Conservation (phyloP, 2,113 vertebrate genomes). For the Muntiacus reevesi region DNA sequence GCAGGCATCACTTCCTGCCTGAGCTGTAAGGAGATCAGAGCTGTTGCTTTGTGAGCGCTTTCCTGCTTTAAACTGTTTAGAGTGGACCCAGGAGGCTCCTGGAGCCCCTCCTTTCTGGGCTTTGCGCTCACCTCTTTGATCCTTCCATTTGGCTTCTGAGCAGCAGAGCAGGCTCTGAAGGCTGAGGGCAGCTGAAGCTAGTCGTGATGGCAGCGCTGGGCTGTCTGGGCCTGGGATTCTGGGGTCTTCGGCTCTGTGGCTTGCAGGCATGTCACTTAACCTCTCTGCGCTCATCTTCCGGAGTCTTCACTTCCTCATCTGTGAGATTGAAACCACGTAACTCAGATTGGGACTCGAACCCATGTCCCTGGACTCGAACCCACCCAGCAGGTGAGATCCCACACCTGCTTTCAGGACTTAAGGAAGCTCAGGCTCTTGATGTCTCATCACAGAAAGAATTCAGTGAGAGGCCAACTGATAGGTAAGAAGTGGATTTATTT, state of each 20-base stretch:
- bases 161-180: background rate
- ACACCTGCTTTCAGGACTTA: background rate
- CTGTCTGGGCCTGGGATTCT: background rate
- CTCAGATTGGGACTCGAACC: background rate
- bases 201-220: accelerated
- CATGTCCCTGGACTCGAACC: background rate
- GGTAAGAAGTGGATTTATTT: background rate
- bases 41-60: background rate
- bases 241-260: background rate
- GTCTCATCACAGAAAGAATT: background rate
- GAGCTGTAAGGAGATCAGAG: background rate
- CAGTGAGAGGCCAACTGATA: background rate
- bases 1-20: background rate
- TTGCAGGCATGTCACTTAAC: background rate
- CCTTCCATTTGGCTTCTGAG: background rate
- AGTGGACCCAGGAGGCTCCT: background rate
- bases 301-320: background rate
- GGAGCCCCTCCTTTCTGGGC: background rate
- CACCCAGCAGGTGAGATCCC: background rate
- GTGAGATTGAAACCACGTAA: background rate
- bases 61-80: background rate
- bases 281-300: background rate
- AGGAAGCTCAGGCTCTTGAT: background rate
- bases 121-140: background rate
- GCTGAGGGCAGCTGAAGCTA: accelerated